Evolutionary conservation across 2,888 invertebrate species (phyloP).

Genomic region (Stegana nigrithorax): DNA sequence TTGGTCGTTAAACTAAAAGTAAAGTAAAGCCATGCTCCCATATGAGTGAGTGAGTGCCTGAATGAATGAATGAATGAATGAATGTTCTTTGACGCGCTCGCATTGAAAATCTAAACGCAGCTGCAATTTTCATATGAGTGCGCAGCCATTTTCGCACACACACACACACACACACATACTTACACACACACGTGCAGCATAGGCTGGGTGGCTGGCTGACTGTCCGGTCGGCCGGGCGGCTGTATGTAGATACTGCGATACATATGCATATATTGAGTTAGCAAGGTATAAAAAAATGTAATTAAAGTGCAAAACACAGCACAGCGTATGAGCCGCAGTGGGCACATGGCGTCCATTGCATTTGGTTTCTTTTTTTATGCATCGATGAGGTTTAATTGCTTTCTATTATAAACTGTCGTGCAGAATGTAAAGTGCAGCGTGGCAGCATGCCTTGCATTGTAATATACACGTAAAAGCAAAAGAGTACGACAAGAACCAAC

Average conservation of each 20-base stretch:
- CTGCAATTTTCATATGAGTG: conserved; percentile 17
- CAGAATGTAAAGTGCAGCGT: conserved; percentile 39
- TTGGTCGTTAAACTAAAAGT: neutral
- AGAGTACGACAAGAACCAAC: too few species aligned
- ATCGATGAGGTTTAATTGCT: conserved; percentile 61
- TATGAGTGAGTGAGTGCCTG: neutral
- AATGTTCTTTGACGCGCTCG: neutral
- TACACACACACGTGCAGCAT: neutral
- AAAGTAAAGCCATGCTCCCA: too few species aligned
- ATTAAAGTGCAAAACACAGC: conserved; percentile 27
- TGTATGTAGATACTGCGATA: neutral
- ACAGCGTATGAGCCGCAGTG: neutral
- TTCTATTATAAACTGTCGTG: conserved; percentile 50
- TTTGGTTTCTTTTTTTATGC: conserved; percentile 53
- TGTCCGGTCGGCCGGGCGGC: neutral
- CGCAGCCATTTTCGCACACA: conserved; percentile 7
- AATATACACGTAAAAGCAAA: too few species aligned
- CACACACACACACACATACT: neutral
- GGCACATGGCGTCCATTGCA: conserved; percentile 20
- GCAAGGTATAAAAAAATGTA: conserved; percentile 21
- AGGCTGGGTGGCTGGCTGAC: neutral
- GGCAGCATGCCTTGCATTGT: too few species aligned
- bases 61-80: conserved; percentile 5
- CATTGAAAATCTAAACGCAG: conserved; percentile 1
- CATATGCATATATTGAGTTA: conserved; percentile 27